Evolutionary conservation across 2,797 vertebrate species (phyloP).

Genomic region (Mormyrus proboscirostris): DNA sequence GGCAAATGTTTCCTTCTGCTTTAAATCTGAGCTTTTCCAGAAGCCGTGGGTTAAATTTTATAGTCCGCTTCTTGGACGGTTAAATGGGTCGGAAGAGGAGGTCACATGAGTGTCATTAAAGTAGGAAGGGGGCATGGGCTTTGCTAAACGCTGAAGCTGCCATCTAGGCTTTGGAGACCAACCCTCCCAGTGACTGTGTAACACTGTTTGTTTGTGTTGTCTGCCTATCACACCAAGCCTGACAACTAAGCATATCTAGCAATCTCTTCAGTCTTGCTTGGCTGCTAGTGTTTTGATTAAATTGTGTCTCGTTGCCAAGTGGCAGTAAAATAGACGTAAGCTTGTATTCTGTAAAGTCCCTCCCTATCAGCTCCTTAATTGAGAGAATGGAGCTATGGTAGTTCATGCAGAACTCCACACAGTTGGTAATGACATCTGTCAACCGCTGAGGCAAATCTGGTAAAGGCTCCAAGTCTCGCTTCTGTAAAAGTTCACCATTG

Average conservation of each 20-base stretch:
- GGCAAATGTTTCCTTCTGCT: slow-evolving; percentile 53
- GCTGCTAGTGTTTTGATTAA: slow-evolving; percentile 30
- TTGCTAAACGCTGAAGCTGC: slow-evolving; percentile 37
- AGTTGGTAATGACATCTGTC: slow-evolving; percentile 26
- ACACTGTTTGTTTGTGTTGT: slow-evolving; percentile 18
- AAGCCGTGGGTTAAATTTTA: slow-evolving; percentile 41
- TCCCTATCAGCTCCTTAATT: slow-evolving; percentile 22
- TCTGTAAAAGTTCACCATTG: slow-evolving; percentile 18
- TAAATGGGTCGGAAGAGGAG: slow-evolving; percentile 9
- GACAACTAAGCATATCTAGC: slow-evolving; percentile 7
- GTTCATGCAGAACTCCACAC: slow-evolving; percentile 19
- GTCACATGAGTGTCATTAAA: slow-evolving; percentile 40
- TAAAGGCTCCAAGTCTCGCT: slow-evolving; percentile 15
- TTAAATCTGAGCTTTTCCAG: slow-evolving; percentile 58
- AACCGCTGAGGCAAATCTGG: slow-evolving; percentile 24
- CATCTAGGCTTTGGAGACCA: slow-evolving; percentile 34
- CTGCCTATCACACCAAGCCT: slow-evolving; percentile 14
- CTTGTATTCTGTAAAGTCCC: slow-evolving; percentile 12
- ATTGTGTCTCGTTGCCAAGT: slow-evolving; percentile 22
- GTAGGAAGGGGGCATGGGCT: slow-evolving; percentile 26
- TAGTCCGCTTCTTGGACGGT: slow-evolving; percentile 9
- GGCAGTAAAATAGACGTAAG: slow-evolving; percentile 19
- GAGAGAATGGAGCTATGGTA: slow-evolving; percentile 19
- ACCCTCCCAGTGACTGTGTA: background rate
- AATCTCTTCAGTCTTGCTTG: slow-evolving; percentile 19